Evolutionary conservation across 2,113 vertebrate species (phyloP).

Genomic region (Catharus fuscescens): DNA sequence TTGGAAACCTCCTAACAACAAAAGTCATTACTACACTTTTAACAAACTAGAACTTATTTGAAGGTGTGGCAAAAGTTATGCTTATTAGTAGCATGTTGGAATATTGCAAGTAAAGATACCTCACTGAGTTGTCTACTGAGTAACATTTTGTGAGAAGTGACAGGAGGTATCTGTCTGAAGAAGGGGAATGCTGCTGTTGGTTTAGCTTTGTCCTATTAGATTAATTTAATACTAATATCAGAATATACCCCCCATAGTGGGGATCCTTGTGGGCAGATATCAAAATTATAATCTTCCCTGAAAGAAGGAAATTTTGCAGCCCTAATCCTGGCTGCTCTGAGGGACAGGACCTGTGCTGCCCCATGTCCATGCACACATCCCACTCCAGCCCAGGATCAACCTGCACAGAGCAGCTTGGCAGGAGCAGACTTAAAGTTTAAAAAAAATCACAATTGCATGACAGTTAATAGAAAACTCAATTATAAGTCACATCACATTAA

Average conservation of each 20-base stretch:
- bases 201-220: neutral
- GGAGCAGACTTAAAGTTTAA: neutral
- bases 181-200: neutral
- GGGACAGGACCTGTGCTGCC: neutral
- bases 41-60: neutral
- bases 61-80: neutral
- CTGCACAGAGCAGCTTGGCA: neutral
- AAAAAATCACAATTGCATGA: neutral
- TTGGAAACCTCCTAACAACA: neutral
- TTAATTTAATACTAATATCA: neutral
- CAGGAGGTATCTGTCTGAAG: neutral
- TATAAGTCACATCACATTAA: conserved; percentile 44
- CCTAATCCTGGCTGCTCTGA: neutral
- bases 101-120: neutral
- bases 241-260: neutral
- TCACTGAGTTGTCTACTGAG: neutral
- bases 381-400: neutral
- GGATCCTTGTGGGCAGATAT: neutral
- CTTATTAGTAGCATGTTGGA: neutral
- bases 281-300: neutral
- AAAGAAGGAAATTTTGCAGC: neutral
- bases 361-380: neutral
- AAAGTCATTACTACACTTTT: neutral
- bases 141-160: neutral
- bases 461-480: conserved; percentile 33